Percentiles rank a stretch among this genome's conserved stretches.
Evolutionary conservation across 2,113 vertebrate genomes (phyloP).

Genomic region (Copsychus sechellarum): DNA sequence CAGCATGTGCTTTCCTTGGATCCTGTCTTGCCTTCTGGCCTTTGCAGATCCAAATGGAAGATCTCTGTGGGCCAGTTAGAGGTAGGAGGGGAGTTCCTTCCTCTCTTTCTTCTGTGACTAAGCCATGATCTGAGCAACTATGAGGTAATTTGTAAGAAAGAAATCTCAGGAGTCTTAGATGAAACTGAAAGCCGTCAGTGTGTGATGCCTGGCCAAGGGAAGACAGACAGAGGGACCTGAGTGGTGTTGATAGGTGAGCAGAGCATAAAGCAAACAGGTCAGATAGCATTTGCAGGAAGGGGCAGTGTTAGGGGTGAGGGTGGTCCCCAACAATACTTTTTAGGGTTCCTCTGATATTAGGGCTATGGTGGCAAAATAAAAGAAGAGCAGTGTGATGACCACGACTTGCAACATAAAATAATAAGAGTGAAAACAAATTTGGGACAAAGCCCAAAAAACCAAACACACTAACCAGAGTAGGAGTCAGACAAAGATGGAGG

Average conservation of each 20-base stretch:
- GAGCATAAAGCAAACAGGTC: not conserved
- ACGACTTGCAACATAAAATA: too few relatives aligned
- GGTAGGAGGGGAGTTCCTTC: not conserved
- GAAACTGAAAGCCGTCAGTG: not conserved
- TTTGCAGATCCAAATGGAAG: not conserved
- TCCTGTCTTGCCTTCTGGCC: not conserved
- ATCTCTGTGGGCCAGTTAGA: not conserved
- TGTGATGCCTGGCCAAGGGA: not conserved
- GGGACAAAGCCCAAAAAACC: too few relatives aligned
- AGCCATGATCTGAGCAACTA: not conserved
- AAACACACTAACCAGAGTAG: too few relatives aligned
- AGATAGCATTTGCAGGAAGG: not conserved
- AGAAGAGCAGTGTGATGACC: too few relatives aligned
- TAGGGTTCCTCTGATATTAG: too few relatives aligned
- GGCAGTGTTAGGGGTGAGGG: not conserved
- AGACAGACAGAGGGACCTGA: not conserved
- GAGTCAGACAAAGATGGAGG: too few relatives aligned
- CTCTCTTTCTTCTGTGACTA: not conserved
- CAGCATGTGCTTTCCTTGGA: not conserved
- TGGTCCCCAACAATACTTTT: too few relatives aligned
- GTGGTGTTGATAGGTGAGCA: not conserved
- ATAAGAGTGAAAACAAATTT: too few relatives aligned
- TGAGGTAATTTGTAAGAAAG: not conserved
- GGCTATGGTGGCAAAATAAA: too few relatives aligned
- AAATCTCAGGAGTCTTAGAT: not conserved